phyloP scores from a whole-genome alignment of 1,140 invertebrate species.

The Euschistus heros region DNA sequence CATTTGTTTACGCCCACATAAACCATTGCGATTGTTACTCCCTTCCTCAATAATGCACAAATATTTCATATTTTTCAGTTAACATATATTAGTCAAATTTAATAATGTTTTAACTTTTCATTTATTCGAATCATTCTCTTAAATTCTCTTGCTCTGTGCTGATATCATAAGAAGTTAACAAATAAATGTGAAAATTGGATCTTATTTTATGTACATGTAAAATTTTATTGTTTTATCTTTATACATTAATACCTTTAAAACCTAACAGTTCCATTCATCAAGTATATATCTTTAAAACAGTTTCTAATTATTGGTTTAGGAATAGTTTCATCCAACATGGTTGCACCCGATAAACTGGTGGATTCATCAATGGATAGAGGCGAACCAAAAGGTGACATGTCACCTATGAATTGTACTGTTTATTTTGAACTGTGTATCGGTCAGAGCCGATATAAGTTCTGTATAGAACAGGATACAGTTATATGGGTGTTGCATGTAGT shows the following conservation, averaged over 20 bases:
- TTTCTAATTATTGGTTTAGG: slow-evolving; percentile 23
- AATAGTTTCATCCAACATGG: slow-evolving; percentile 19
- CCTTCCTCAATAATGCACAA: background rate
- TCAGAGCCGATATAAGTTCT: background rate
- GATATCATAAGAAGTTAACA: background rate
- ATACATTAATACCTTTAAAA: background rate
- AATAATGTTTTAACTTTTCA: background rate
- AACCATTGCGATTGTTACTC: background rate
- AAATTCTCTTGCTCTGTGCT: background rate
- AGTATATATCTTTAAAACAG: slow-evolving; percentile 15
- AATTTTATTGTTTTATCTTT: background rate
- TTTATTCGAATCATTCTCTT: background rate
- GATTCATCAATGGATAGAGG: slow-evolving; percentile 22
- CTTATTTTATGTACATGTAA: background rate
- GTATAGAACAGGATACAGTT: background rate
- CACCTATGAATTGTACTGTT: slow-evolving; percentile 14
- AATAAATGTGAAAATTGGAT: background rate
- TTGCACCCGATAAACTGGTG: slow-evolving; percentile 23
- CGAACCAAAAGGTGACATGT: slow-evolving; percentile 23
- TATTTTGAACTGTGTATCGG: slow-evolving; percentile 2
- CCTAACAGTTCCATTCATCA: background rate
- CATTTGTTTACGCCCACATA: slow-evolving; percentile 7
- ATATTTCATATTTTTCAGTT: background rate
- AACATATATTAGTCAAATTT: background rate
- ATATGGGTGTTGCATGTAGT: slow-evolving; percentile 18